phyloP scores from a whole-genome alignment of 2,888 invertebrate genomes.

The Drosophila greeni region DNA sequence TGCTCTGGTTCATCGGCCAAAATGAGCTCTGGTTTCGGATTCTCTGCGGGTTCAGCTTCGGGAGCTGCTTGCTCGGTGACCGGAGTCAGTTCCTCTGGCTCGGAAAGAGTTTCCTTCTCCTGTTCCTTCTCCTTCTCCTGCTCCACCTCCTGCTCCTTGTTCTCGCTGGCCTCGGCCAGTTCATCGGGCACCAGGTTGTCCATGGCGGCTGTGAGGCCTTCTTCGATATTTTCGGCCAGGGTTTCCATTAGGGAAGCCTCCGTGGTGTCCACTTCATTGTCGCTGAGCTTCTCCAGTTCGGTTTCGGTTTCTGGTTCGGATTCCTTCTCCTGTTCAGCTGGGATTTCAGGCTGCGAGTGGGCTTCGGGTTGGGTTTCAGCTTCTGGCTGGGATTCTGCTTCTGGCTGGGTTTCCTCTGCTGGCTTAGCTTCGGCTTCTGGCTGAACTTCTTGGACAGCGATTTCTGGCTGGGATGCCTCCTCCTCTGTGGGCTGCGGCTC shows the following conservation, averaged over 20 bases:
- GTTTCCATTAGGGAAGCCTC: slow-evolving; percentile 49
- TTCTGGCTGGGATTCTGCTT: slow-evolving; percentile 11
- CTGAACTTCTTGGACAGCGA: slow-evolving; percentile 2
- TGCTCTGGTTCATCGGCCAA: slow-evolving; percentile 18
- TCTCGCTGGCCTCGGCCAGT: slow-evolving; percentile 21
- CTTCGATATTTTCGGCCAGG: slow-evolving; percentile 49
- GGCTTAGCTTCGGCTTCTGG: slow-evolving; percentile 11
- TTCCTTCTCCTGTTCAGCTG: slow-evolving; percentile 2
- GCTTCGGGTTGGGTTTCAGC: neutral
- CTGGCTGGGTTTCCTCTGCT: neutral
- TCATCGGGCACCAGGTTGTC: slow-evolving; percentile 52
- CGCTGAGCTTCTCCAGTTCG: slow-evolving; percentile 13
- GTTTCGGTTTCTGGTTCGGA: neutral
- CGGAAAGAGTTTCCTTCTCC: slow-evolving; percentile 34
- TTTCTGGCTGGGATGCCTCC: slow-evolving; percentile 19
- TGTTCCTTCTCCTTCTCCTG: slow-evolving; percentile 26
- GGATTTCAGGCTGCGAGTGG: slow-evolving; percentile 9
- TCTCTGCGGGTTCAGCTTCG: slow-evolving; percentile 8
- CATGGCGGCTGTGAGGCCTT: slow-evolving; percentile 56
- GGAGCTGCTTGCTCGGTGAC: slow-evolving; percentile 12
- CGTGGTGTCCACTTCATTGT: slow-evolving; percentile 47
- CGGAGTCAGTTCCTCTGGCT: slow-evolving; percentile 9
- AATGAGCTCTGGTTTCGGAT: slow-evolving; percentile 7
- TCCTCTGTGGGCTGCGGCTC: slow-evolving; percentile 9
- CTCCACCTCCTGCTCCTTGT: slow-evolving; percentile 13